Percentiles rank a stretch among this genome's conserved stretches.
Evolutionary conservation across 2,888 invertebrate species (phyloP).

Genomic region (Monoplex corrugatus): DNA sequence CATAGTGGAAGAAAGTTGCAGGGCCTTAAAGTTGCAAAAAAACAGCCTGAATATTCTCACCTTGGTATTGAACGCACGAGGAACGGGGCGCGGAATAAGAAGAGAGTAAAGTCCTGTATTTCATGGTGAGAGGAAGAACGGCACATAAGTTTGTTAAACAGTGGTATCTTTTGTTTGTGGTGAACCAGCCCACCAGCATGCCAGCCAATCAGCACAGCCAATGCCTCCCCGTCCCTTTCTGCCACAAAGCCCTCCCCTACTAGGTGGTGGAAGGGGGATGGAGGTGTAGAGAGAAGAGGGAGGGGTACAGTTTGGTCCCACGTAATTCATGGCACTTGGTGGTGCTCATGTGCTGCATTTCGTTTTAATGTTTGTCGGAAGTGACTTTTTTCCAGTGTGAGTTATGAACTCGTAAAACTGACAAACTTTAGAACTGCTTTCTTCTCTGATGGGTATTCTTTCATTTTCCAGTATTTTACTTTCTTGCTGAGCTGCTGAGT

Average conservation of each 20-base stretch:
- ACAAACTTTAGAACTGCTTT: too few species aligned
- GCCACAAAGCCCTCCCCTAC: constrained; percentile 30
- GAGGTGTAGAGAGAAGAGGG: not conserved
- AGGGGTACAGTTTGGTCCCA: not conserved
- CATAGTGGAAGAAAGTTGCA: not conserved
- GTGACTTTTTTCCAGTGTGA: not conserved
- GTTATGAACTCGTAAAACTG: too few species aligned
- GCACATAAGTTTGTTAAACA: constrained; percentile 44
- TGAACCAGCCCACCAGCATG: not conserved
- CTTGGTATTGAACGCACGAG: constrained; percentile 34
- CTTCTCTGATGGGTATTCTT: too few species aligned
- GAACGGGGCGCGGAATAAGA: constrained; percentile 47
- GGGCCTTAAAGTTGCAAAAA: not conserved
- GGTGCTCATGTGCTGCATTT: not conserved
- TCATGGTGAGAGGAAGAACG: constrained; percentile 47
- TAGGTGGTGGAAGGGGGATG: not conserved
- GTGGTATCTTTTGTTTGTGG: constrained; percentile 18
- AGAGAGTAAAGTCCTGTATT: constrained; percentile 57
- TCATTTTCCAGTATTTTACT: too few species aligned
- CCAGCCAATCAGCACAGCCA: constrained; percentile 17
- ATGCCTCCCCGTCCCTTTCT: not conserved
- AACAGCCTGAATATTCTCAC: constrained; percentile 6
- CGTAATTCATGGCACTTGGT: constrained; percentile 21
- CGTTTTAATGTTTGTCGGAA: not conserved
- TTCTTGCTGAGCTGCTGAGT: too few species aligned